These are phyloP conservation scores for Lasioglossum lativentre DNA, from an alignment of 2,888 invertebrate species.

Conservation along the genomic window DNA sequence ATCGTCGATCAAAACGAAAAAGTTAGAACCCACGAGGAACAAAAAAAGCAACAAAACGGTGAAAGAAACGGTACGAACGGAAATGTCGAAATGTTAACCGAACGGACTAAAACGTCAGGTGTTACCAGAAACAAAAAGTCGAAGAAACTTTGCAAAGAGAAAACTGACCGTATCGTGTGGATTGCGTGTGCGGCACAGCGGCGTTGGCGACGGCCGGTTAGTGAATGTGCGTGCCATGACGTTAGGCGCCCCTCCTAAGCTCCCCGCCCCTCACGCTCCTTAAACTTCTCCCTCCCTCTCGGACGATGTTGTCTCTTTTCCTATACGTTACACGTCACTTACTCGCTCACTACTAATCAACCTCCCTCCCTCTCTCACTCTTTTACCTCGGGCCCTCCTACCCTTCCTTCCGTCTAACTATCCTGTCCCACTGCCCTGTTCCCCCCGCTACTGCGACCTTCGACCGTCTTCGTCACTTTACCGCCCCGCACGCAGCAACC, in stretches of 20 bases:
- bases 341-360: constrained; percentile 55
- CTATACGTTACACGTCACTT: constrained; percentile 47
- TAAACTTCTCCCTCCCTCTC: constrained; percentile 60
- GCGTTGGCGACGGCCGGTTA: constrained; percentile 84
- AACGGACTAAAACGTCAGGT: constrained; percentile 28
- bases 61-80: background rate
- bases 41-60: no score
- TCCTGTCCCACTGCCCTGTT: constrained; percentile 37
- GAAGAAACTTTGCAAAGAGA: constrained; percentile 42
- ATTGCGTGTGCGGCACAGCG: constrained; percentile 79
- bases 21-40: no score
- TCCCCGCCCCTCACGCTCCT: constrained; percentile 73
- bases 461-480: constrained; percentile 63
- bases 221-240: constrained; percentile 83
- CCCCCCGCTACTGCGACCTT: constrained; percentile 35
- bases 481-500: constrained; percentile 68
- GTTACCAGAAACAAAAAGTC: constrained; percentile 24
- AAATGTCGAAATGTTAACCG: background rate
- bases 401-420: constrained; percentile 56
- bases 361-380: constrained; percentile 41
- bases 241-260: constrained; percentile 82
- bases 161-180: constrained; percentile 80
- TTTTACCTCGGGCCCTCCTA: constrained; percentile 34
- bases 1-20: background rate
- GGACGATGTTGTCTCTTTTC: constrained; percentile 49